Conservation (phyloP, 2,797 vertebrate species). For the Sebastolobus altivelis region DNA sequence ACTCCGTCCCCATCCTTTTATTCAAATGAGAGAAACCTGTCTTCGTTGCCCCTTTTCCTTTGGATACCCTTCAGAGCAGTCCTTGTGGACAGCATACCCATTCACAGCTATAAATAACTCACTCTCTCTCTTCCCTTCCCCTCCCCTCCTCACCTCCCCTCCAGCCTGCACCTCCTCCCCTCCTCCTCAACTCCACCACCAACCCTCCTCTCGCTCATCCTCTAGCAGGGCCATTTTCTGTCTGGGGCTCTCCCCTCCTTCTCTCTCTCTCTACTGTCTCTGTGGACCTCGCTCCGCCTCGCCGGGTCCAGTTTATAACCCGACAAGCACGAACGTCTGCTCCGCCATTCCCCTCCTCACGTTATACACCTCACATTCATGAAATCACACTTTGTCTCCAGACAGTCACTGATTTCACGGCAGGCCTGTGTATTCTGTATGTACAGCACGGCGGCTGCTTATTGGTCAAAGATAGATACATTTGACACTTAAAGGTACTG, state of each 20-base stretch:
- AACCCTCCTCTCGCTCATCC: conserved; percentile 64
- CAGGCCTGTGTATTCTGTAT: not conserved
- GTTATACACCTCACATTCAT: conserved; percentile 35
- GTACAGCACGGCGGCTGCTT: not conserved
- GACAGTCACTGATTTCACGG: conserved; percentile 14
- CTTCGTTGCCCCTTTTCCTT: conserved; percentile 77
- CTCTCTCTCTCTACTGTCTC: conserved; percentile 59
- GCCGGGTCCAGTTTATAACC: conserved; percentile 63
- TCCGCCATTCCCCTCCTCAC: conserved; percentile 38
- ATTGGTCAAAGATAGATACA: not conserved
- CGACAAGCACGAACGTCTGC: conserved; percentile 58
- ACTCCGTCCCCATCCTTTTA: conserved; percentile 63
- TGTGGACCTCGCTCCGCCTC: conserved; percentile 50
- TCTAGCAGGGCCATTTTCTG: conserved; percentile 68
- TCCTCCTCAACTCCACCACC: conserved; percentile 38
- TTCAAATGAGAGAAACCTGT: conserved; percentile 76
- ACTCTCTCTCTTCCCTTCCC: conserved; percentile 7
- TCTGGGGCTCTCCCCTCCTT: conserved; percentile 75
- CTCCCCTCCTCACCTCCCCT: conserved; percentile 34
- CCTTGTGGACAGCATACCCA: conserved; percentile 84
- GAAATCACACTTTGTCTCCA: conserved; percentile 31
- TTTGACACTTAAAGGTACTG: not conserved
- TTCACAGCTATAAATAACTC: conserved; percentile 88
- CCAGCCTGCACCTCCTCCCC: conserved; percentile 28
- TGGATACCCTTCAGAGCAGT: conserved; percentile 85